Percentiles rank a stretch among this genome's conserved stretches.
These are phyloP conservation scores for Amphiprion clarkii DNA, from an alignment of 2,797 vertebrate species.

Conservation along the genomic window DNA sequence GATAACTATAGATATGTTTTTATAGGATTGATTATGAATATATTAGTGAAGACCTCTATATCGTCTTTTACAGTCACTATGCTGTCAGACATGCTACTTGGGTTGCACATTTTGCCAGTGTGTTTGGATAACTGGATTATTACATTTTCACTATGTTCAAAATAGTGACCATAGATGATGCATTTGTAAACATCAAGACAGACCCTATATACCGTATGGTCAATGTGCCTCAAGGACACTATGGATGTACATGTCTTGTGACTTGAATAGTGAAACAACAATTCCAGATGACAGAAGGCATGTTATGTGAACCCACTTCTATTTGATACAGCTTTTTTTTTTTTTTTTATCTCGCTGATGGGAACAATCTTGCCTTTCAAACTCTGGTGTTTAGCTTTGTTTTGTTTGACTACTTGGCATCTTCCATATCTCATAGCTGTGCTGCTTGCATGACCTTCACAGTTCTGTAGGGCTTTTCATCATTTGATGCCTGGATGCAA, in stretches of 20 bases:
- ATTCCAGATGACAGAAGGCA: background rate
- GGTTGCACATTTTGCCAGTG: no score
- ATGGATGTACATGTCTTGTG: conserved; percentile 14
- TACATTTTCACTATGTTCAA: background rate
- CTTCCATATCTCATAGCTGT: background rate
- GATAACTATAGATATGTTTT: no score
- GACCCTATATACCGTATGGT: background rate
- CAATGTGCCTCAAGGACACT: conserved; percentile 13
- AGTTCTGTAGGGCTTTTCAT: conserved; percentile 6
- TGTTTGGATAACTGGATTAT: background rate
- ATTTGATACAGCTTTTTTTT: background rate
- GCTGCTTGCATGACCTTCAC: conserved; percentile 31
- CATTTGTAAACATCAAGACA: background rate
- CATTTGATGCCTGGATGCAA: conserved; percentile 16
- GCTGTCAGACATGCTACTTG: no score
- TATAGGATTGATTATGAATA: no score
- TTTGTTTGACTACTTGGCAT: conserved; percentile 36
- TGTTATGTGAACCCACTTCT: background rate
- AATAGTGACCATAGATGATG: background rate
- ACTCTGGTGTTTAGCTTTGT: conserved; percentile 12
- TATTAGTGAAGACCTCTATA: no score
- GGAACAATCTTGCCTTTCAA: conserved; percentile 43
- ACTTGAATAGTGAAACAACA: conserved; percentile 12
- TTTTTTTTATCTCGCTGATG: background rate
- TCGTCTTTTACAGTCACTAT: no score